Conservation (phyloP, 1,140 invertebrate genomes). For the Aphis gossypii region DNA sequence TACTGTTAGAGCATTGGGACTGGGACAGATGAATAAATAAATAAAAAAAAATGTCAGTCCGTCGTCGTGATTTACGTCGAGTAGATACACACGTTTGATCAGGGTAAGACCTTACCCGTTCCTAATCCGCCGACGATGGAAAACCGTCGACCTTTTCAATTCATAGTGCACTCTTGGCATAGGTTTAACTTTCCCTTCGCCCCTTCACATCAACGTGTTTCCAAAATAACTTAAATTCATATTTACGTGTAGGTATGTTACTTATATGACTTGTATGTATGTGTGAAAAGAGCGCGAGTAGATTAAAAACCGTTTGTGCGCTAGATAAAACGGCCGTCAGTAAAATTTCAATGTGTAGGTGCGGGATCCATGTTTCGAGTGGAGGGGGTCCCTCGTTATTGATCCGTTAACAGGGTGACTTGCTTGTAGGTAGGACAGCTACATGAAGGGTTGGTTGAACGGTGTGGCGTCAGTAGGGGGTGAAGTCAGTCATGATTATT, state of each 20-base stretch:
- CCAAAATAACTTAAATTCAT: background rate
- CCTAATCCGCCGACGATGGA: background rate
- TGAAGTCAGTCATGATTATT: constrained; percentile 33
- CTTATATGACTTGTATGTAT: background rate
- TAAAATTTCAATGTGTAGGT: background rate
- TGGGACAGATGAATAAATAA: background rate
- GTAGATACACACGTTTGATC: background rate
- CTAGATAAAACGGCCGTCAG: constrained; percentile 30
- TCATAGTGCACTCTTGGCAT: background rate
- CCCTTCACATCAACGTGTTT: background rate
- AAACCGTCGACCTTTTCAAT: constrained; percentile 36
- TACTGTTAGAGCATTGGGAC: background rate
- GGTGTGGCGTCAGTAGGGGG: background rate
- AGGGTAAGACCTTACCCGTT: background rate
- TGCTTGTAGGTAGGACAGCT: background rate
- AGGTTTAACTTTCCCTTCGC: background rate
- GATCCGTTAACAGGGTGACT: constrained; percentile 30
- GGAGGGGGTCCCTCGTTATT: constrained; percentile 34
- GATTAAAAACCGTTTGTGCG: constrained; percentile 2
- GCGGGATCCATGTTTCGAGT: constrained; percentile 12
- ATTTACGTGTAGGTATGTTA: background rate
- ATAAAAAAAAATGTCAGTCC: background rate
- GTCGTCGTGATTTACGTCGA: background rate
- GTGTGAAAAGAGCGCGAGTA: background rate
- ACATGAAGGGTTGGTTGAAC: background rate